Conservation (phyloP, 92 coral and sea anemone genomes). For the Pocillopora meandrina region DNA sequence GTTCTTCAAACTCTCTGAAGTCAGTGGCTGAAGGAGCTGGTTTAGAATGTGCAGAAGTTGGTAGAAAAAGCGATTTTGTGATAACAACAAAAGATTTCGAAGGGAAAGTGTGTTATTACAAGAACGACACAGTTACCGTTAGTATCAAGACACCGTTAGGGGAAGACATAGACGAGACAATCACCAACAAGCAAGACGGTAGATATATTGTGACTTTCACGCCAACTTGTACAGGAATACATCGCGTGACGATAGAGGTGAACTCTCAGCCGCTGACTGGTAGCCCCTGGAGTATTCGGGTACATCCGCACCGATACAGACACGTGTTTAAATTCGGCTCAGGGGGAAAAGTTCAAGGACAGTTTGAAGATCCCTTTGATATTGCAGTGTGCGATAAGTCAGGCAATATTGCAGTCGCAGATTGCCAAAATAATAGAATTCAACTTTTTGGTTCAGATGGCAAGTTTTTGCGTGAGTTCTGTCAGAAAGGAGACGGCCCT, state of each 20-base stretch:
- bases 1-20: neutral
- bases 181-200: constrained; percentile 50
- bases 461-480: neutral
- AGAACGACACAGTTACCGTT: constrained; percentile 52
- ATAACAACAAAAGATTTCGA: constrained; percentile 12
- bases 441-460: constrained; percentile 13
- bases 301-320: constrained; percentile 15
- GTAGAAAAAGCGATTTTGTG: neutral
- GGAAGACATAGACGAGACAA: constrained; percentile 1
- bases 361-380: neutral
- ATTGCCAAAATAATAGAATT: neutral
- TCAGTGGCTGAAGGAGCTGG: neutral
- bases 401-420: constrained; percentile 25
- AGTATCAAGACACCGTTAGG: constrained; percentile 33
- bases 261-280: constrained; percentile 44
- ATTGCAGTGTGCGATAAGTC: constrained; percentile 14
- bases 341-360: neutral
- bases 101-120: constrained; percentile 42
- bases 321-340: constrained; percentile 13
- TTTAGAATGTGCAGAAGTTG: neutral
- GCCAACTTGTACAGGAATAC: constrained; percentile 23
- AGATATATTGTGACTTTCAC: constrained; percentile 8
- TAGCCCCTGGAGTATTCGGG: constrained; percentile 43
- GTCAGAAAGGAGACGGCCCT: neutral
- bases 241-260: constrained; percentile 37